Base-by-base conservation (phyloP, 2,888 invertebrate species). In the Gortyna flavago region DNA sequence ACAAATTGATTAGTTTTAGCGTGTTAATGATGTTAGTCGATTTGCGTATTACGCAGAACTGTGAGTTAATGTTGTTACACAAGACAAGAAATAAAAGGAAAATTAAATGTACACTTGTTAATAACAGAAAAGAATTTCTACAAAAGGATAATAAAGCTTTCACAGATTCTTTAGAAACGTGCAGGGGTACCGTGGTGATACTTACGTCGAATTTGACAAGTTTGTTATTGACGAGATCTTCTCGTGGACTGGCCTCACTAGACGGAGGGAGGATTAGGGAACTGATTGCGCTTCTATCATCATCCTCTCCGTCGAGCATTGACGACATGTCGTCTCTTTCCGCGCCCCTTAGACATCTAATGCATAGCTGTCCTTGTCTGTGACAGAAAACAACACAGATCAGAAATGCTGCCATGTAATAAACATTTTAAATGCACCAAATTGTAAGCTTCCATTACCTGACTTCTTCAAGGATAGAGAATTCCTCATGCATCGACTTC, bases 311-410 rank as follows among this genome's bases (percentile, higher is more conserved):
- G 79, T 97, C 97, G 73, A 97, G 96, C 91, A 98, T 97, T 38
- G 98, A 97, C 6, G 97, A 97, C 92, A 97, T 97, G 87, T 97
- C 97, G 85, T 97, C 97, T 64, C 95, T 90, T 81, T 96, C 96
- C 77, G 97, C 97, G 68, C 97, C 97, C 80, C 98, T 97, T 73
- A 98, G 96, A 93, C 98, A 98, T 90, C 98, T 97, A 89, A 98
- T 97, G 94, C 98, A 98, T 90, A 98, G 97, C 91, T 98, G 98
- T 21, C 98, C 98, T 97, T 98, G 98, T 91, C 98, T 98, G 94
- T 67, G 85, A 84, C 29, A 57, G 61, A 76, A 69, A 86, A 70
- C 7, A 41, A n/a, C 64, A 44, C 5, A 62, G 11, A 35, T 72
- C 25, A 68, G 48, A 54, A 71, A 68, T 70, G 6, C 25, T 72